Evolutionary conservation across 2,113 vertebrate genomes (phyloP).

Genomic region (Sinocyclocheilus anophthalmus): DNA sequence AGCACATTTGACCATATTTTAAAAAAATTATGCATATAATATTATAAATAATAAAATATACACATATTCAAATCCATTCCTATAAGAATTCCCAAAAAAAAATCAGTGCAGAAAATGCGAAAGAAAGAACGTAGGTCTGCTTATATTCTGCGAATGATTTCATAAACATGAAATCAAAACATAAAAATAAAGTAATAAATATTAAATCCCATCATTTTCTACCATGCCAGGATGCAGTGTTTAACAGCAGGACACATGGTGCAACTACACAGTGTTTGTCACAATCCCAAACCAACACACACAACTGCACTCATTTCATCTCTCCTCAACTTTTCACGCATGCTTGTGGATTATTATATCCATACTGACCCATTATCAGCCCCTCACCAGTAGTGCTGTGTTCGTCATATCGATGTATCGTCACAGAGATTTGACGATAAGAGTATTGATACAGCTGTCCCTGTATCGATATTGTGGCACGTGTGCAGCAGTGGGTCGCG

Average conservation of each 20-base stretch:
- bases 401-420: no score
- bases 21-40: no score
- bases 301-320: constrained; percentile 11
- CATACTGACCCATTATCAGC: constrained; percentile 88
- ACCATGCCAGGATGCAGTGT: neutral
- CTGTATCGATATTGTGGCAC: no score
- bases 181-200: neutral
- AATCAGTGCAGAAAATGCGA: neutral
- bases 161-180: neutral
- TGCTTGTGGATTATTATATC: constrained; percentile 80
- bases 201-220: neutral
- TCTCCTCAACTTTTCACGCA: constrained; percentile 42
- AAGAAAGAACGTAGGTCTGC: neutral
- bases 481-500: no score
- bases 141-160: neutral
- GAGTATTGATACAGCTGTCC: no score
- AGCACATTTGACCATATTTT: no score
- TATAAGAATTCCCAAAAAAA: neutral
- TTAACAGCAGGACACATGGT: neutral
- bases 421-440: no score
- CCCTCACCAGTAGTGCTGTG: constrained; percentile 67
- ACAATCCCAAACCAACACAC: constrained; percentile 26
- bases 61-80: no score
- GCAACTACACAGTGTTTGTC: neutral
- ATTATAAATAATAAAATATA: neutral